Evolutionary conservation across 2,797 vertebrate genomes (phyloP), one percentile per base, ranked within the genome.

Genomic region (Rousettus madagascariensis): DNA sequence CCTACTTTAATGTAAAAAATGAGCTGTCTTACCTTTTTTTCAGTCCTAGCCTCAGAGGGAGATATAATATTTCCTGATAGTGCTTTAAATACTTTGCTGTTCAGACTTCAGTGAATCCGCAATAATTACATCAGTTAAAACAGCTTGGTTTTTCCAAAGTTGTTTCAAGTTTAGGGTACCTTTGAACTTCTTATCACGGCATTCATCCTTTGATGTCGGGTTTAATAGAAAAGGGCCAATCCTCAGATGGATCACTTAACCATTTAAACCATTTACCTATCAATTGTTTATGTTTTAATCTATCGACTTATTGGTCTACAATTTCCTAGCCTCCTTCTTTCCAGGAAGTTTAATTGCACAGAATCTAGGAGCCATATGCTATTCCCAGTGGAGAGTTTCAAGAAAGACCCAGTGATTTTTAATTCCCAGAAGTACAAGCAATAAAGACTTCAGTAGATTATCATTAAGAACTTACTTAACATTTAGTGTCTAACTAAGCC

Each of bases 71-170:
- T 95, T 97, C 94, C 93, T 96, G 96, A 96, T 95, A 97, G 93
- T 92, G 75, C 89, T 97, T 97, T 97, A 97, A 98, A 97, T 97
- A 96, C 92, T 97, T 96, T 95, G 95, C 96, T 96, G 89, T 93
- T 96, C 94, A 93, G 95, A 96, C 89, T 91, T 97, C 97, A 97
- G 33, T 97, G 97, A 97, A 95, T 96, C 51, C 94, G 94, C 96
- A 94, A 90, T 97, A 97, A 98, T 97, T 97, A 90, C 75, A 95
- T 96, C 95, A 96, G 95, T 96, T 97, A 95, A 97, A 95, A 74
- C 86, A 95, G 94, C 92, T 77, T 94, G 86, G 79, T 77, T 96
- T 96, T 96, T 95, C 91, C 95, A 96, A 95, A 93, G 95, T 92
- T 87, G 46, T 94, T 90, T 95, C 33, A 90, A 95, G 85, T 88